Conservation (phyloP, 2,797 vertebrate genomes). For the Limosa lapponica region DNA sequence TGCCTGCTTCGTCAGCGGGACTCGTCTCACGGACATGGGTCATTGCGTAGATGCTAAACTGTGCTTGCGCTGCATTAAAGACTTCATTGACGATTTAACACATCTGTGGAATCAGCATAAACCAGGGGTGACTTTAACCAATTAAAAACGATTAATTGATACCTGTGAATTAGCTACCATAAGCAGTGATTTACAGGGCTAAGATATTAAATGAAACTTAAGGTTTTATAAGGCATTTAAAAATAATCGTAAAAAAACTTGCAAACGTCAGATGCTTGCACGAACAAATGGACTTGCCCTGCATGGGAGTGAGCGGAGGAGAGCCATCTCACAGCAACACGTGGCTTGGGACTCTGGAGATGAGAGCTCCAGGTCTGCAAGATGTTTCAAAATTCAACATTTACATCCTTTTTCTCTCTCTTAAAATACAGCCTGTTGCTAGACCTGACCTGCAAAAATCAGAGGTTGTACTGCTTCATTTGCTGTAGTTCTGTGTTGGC, state of each 20-base stretch:
- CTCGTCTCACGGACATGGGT: not conserved
- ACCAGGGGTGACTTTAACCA: not conserved
- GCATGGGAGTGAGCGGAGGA: not conserved
- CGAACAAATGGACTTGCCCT: not conserved
- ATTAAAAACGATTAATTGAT: conserved; percentile 3
- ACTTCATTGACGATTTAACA: not conserved
- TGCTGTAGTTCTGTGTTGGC: not conserved
- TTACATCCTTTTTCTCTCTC: not conserved
- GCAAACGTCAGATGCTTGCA: not conserved
- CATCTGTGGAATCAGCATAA: conserved; percentile 35
- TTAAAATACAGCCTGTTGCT: not conserved
- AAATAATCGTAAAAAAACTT: not conserved
- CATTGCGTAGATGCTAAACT: not conserved
- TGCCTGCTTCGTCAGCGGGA: conserved; percentile 11
- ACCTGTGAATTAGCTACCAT: not conserved
- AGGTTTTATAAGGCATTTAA: conserved; percentile 11
- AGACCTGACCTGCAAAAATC: not conserved
- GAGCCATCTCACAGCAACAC: not conserved
- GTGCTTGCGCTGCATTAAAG: not conserved
- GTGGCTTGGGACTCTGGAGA: not conserved
- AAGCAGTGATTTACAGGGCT: not conserved
- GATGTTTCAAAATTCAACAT: not conserved
- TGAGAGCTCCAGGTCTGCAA: not conserved
- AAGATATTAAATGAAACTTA: not conserved
- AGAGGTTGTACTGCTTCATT: not conserved